Conservation (phyloP, 2,113 vertebrate genomes). For the Ahaetulla prasina region DNA sequence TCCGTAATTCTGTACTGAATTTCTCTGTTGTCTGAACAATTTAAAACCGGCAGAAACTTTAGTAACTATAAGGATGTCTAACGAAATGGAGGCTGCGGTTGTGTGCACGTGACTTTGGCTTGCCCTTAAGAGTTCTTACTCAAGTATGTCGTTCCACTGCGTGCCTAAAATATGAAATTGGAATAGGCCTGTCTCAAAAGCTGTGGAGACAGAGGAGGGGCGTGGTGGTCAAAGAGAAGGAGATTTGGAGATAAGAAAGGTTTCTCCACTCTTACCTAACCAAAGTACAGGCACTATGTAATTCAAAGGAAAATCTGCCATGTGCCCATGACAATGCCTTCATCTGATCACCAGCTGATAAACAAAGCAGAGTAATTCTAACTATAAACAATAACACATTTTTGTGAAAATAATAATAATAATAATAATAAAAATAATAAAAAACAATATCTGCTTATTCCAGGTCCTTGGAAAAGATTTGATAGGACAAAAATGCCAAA, state of each 20-base stretch:
- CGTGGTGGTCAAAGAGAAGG: background rate
- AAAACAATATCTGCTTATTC: background rate
- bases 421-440: background rate
- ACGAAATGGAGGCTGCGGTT: background rate
- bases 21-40: background rate
- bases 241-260: background rate
- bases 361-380: background rate
- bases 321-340: background rate
- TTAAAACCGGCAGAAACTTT: background rate
- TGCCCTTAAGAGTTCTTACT: slow-evolving; percentile 3
- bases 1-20: background rate
- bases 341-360: background rate
- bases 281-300: background rate
- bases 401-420: background rate
- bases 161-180: background rate
- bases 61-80: background rate
- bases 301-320: background rate
- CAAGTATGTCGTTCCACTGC: background rate
- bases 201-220: background rate
- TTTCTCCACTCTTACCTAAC: background rate
- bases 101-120: background rate
- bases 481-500: background rate
- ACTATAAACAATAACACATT: background rate
- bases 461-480: background rate
- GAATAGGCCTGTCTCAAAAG: background rate